A percentile compares a stretch with the other conserved stretches of the same genome.
phyloP scores from a whole-genome alignment of 2,113 vertebrate species.

The Syngnathoides biaculeatus region DNA sequence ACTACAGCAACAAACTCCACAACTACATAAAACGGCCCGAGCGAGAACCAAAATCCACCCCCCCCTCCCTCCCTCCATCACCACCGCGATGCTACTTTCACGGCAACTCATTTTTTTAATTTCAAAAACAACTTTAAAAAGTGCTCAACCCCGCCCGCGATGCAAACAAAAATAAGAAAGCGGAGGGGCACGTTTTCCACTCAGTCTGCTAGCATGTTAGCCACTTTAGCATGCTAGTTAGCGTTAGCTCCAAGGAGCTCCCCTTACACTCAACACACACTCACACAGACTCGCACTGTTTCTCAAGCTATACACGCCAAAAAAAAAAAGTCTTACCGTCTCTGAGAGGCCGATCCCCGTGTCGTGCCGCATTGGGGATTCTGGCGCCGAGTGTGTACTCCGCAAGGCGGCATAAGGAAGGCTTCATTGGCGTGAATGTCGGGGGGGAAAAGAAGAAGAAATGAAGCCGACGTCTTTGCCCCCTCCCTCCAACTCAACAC shows the following conservation, averaged over 20 bases:
- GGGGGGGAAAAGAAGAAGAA: slow-evolving; percentile 42
- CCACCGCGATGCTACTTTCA: not conserved
- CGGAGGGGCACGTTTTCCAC: slow-evolving; percentile 64
- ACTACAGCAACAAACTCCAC: slow-evolving; percentile 69
- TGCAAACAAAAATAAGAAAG: slow-evolving; percentile 50
- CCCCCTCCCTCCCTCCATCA: not conserved
- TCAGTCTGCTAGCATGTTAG: slow-evolving; percentile 47
- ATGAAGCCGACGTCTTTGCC: slow-evolving; percentile 36
- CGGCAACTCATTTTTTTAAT: not conserved
- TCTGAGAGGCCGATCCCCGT: slow-evolving; percentile 68
- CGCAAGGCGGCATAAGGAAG: slow-evolving; percentile 62
- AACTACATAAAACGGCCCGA: slow-evolving; percentile 68
- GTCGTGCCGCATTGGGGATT: slow-evolving; percentile 69
- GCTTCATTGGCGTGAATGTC: slow-evolving; percentile 45
- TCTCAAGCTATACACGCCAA: not conserved
- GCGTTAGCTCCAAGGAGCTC: slow-evolving; percentile 37
- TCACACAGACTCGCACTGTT: not conserved
- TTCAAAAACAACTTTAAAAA: not conserved
- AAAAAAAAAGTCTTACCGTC: slow-evolving; percentile 61
- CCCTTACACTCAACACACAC: not conserved
- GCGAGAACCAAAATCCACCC: slow-evolving; percentile 7
- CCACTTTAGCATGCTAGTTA: slow-evolving; percentile 52
- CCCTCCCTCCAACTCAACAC: slow-evolving; percentile 53
- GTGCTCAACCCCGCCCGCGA: slow-evolving; percentile 1
- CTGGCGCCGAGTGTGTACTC: slow-evolving; percentile 57